phyloP scores from a whole-genome alignment of 2,113 vertebrate species.

The Mionectes macconnelli region DNA sequence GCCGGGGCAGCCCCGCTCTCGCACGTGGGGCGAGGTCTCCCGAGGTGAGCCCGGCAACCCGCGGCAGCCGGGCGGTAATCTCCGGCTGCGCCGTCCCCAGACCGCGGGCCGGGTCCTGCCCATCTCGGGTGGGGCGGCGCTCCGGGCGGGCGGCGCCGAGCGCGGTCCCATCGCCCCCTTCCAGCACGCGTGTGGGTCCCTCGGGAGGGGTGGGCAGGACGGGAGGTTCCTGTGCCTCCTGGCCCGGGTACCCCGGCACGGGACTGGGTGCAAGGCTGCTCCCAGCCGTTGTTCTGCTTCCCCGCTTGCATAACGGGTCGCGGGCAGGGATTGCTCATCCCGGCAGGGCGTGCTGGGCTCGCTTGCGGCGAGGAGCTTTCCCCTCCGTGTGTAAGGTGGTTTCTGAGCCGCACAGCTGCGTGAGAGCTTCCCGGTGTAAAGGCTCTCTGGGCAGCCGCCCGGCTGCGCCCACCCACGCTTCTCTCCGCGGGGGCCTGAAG shows the following conservation, averaged over 20 bases:
- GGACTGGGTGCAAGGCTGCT: background rate
- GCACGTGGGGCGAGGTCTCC: background rate
- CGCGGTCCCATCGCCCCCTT: background rate
- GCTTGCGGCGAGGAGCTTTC: background rate
- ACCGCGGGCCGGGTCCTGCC: background rate
- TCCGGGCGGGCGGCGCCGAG: background rate
- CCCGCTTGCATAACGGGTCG: background rate
- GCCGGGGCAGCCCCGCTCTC: background rate
- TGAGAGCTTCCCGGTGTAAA: background rate
- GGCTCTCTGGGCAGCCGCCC: background rate
- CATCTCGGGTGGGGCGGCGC: background rate
- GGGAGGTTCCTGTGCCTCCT: too few species aligned
- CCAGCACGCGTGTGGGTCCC: background rate
- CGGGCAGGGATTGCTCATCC: background rate
- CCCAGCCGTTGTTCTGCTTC: background rate
- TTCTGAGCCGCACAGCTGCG: background rate
- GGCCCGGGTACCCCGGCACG: too few species aligned
- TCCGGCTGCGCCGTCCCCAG: background rate
- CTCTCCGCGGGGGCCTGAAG: rapidly evolving
- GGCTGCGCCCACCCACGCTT: rapidly evolving
- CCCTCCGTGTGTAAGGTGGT: background rate
- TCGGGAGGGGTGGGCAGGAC: background rate
- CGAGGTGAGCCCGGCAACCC: background rate
- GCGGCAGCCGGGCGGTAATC: background rate
- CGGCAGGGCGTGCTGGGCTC: background rate